Conservation (phyloP, 2,888 invertebrate genomes). For the Phyto melanocephala region DNA sequence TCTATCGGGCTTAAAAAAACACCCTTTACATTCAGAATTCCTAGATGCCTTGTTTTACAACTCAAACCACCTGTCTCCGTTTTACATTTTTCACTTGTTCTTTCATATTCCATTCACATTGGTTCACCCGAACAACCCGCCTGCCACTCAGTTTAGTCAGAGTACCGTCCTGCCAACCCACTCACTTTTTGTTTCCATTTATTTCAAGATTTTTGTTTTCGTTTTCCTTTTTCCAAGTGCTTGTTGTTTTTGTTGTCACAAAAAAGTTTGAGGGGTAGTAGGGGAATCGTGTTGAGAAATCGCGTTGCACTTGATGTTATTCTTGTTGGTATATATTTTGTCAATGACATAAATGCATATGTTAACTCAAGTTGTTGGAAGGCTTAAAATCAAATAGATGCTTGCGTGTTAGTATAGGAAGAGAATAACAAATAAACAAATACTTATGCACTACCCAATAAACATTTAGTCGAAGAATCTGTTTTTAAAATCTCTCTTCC, state of each 20-base stretch:
- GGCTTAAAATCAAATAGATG: not conserved
- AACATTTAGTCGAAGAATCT: not conserved
- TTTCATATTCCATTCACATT: slow-evolving; percentile 3
- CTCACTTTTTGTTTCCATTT: slow-evolving; percentile 34
- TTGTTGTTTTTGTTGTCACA: not conserved
- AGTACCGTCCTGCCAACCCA: not conserved
- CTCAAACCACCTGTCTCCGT: slow-evolving; percentile 54
- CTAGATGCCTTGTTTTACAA: slow-evolving; percentile 8
- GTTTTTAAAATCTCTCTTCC: not conserved
- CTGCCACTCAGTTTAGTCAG: slow-evolving; percentile 5
- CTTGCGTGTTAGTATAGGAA: not conserved
- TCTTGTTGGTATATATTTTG: slow-evolving; percentile 38
- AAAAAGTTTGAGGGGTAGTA: slow-evolving; percentile 3
- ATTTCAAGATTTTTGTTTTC: slow-evolving; percentile 48
- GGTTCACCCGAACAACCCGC: slow-evolving; percentile 6
- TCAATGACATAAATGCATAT: slow-evolving; percentile 63
- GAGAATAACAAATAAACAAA: not conserved
- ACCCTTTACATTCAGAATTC: not conserved
- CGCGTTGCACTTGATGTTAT: slow-evolving; percentile 43
- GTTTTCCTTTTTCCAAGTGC: slow-evolving; percentile 22
- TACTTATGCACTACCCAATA: not conserved
- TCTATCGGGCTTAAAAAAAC: no score
- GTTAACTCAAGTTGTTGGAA: slow-evolving; percentile 51
- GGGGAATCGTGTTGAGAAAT: slow-evolving; percentile 55
- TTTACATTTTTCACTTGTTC: slow-evolving; percentile 9